phyloP scores from a whole-genome alignment of 2,888 invertebrate species.

The Ochropacha duplaris region DNA sequence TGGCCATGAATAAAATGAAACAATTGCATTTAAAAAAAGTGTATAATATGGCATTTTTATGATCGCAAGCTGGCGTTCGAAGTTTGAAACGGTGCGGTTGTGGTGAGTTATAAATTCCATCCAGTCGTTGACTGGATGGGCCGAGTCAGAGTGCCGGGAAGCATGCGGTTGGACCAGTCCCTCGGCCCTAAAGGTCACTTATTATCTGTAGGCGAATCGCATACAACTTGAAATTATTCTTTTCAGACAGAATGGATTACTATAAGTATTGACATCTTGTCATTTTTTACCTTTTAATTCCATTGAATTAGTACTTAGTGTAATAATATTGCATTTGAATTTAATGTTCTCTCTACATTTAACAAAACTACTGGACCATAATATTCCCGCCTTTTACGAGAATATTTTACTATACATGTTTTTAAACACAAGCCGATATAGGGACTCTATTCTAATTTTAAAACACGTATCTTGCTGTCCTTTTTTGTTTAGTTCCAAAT shows the following conservation, averaged over 20 bases:
- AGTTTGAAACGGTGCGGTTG: background rate
- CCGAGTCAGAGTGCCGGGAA: conserved; percentile 42
- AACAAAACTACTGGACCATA: background rate
- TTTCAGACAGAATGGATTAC: background rate
- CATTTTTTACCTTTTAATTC: background rate
- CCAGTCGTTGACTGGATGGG: conserved; percentile 12
- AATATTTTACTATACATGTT: no score
- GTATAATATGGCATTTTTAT: conserved; percentile 41
- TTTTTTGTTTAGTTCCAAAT: background rate
- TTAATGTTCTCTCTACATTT: background rate
- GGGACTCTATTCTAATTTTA: background rate
- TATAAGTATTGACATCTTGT: background rate
- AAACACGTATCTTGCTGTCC: background rate
- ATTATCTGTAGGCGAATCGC: conserved; percentile 69
- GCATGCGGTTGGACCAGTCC: conserved; percentile 74
- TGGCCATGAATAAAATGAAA: background rate
- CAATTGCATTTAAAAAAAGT: conserved; percentile 26
- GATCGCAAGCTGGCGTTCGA: conserved; percentile 34
- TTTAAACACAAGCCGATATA: no score
- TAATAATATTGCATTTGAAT: background rate
- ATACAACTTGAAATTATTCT: conserved; percentile 33
- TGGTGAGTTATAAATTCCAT: conserved; percentile 57
- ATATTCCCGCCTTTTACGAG: no score
- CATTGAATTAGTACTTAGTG: no score
- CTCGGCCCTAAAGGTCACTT: conserved; percentile 70